Conservation (phyloP, 2,113 vertebrate genomes). For the Heterochromis multidens region DNA sequence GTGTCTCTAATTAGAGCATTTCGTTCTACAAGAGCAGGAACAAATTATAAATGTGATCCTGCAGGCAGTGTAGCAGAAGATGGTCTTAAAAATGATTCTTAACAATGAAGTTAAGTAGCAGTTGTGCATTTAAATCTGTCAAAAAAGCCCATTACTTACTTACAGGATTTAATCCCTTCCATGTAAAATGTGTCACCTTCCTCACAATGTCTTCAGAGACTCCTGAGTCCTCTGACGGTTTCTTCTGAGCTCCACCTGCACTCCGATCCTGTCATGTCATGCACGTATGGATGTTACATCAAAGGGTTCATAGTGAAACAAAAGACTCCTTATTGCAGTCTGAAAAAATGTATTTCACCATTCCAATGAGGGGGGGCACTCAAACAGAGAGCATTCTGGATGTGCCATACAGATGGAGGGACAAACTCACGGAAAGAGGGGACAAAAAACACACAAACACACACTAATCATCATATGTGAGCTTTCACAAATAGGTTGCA, state of each 20-base stretch:
- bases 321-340: not conserved
- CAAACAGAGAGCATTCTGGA: not conserved
- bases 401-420: not conserved
- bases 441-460: not conserved
- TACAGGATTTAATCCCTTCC: not conserved
- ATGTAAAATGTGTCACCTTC: not conserved
- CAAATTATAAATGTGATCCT: not conserved
- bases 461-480: not conserved
- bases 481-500: not conserved
- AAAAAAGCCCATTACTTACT: not conserved
- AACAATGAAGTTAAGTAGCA: too few species aligned
- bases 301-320: not conserved
- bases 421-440: not conserved
- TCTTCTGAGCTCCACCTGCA: not conserved
- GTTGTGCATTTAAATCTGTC: not conserved
- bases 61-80: not conserved
- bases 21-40: not conserved
- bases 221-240: not conserved
- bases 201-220: not conserved
- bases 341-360: not conserved
- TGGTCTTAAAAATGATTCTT: not conserved
- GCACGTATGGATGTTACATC: not conserved
- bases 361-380: not conserved
- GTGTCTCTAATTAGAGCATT: not conserved
- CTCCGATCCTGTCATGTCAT: conserved; percentile 2